These are phyloP conservation scores for Cricetomys ansorgei DNA, from an alignment of 2,113 vertebrate genomes.

Conservation along the genomic window DNA sequence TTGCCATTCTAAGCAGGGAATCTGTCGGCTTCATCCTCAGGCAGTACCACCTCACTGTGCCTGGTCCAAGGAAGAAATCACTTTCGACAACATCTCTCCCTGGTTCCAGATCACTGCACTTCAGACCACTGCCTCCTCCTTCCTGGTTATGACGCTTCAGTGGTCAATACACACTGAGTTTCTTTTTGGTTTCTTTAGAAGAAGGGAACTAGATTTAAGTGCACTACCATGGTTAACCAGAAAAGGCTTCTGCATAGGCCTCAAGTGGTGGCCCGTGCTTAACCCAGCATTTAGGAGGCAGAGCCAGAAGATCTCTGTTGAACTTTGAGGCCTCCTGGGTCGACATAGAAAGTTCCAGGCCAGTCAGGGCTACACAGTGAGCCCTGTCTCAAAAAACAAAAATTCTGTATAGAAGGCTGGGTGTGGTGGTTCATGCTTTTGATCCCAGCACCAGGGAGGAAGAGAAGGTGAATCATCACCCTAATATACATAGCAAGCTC, in stretches of 20 bases:
- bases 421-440: too few relatives aligned
- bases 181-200: neutral
- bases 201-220: neutral
- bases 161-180: neutral
- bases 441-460: too few relatives aligned
- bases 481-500: neutral
- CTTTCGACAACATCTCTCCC: neutral
- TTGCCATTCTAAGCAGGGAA: neutral
- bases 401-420: too few relatives aligned
- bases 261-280: neutral
- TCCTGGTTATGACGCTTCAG: neutral
- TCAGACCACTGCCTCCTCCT: neutral
- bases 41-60: neutral
- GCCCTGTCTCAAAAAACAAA: neutral
- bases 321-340: neutral
- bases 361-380: neutral
- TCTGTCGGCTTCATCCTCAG: neutral
- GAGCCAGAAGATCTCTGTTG: neutral
- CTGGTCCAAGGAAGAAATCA: neutral
- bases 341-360: neutral
- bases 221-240: neutral
- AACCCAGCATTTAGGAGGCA: neutral
- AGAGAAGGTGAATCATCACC: neutral
- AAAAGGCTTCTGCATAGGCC: neutral
- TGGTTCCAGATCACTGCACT: neutral